phyloP scores from a whole-genome alignment of 2,888 invertebrate species.

The Amblyteles armatorius region DNA sequence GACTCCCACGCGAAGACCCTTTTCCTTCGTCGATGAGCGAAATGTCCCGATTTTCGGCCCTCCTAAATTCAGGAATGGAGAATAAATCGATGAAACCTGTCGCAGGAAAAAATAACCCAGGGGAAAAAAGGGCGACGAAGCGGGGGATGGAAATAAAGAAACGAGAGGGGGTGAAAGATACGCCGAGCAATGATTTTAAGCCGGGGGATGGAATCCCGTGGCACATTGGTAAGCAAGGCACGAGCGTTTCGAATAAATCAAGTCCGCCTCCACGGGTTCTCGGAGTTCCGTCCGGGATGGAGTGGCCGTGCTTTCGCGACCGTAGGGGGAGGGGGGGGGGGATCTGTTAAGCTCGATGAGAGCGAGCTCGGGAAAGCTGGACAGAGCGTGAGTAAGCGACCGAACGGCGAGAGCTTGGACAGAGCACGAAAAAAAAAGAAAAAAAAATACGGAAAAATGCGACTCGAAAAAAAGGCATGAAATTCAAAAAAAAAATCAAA shows the following conservation, averaged over 20 bases:
- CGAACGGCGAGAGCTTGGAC: constrained; percentile 4
- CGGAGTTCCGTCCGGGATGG: constrained; percentile 27
- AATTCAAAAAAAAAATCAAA: too few relatives aligned
- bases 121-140: background rate
- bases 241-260: constrained; percentile 79
- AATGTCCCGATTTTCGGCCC: too few relatives aligned
- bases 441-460: too few relatives aligned
- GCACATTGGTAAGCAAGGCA: constrained; percentile 74
- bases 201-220: constrained; percentile 42
- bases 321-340: background rate
- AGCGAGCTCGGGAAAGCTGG: constrained; percentile 23
- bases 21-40: too few relatives aligned
- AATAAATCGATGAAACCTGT: constrained; percentile 45
- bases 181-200: constrained; percentile 59
- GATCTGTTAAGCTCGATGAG: constrained; percentile 45
- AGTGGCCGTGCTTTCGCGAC: constrained; percentile 21
- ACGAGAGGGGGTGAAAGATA: constrained; percentile 32
- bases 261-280: constrained; percentile 66
- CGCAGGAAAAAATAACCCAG: too few relatives aligned
- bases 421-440: constrained; percentile 9
- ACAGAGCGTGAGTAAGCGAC: constrained; percentile 29
- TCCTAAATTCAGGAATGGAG: too few relatives aligned
- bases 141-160: background rate
- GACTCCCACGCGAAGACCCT: too few relatives aligned
- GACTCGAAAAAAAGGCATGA: too few relatives aligned